Conservation (phyloP, 1,140 invertebrate genomes). For the Prorops nasuta region DNA sequence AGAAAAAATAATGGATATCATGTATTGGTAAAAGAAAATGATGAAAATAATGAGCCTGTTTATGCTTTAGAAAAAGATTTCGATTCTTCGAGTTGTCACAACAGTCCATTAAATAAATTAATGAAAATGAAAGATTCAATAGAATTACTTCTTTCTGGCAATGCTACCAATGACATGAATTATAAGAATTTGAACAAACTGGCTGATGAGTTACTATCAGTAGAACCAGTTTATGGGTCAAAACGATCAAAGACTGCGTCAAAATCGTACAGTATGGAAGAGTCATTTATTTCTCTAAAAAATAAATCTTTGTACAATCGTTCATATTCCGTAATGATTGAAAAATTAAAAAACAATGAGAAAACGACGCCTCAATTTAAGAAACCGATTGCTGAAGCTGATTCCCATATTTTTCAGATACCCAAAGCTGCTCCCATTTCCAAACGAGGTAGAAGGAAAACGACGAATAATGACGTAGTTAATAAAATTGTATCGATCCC, state of each 20-base stretch:
- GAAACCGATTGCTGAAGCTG: neutral
- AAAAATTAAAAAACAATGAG: too few relatives aligned
- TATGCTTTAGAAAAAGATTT: too few relatives aligned
- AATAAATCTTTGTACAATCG: neutral
- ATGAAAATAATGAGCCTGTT: too few relatives aligned
- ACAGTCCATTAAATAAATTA: too few relatives aligned
- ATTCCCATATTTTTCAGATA: neutral
- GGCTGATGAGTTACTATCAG: slow-evolving; percentile 8
- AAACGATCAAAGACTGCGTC: too few relatives aligned
- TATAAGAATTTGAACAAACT: slow-evolving; percentile 11
- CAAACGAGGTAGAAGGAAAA: neutral
- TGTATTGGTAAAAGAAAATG: too few relatives aligned
- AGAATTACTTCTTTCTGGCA: too few relatives aligned
- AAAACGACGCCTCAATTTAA: neutral
- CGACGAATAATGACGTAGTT: neutral
- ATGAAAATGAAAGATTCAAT: too few relatives aligned
- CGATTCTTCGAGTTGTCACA: too few relatives aligned
- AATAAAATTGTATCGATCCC: neutral
- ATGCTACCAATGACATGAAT: neutral
- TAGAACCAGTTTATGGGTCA: neutral
- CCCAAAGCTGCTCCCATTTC: neutral
- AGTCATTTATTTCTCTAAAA: neutral
- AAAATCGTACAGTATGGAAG: neutral
- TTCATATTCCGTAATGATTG: too few relatives aligned
- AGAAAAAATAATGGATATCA: too few relatives aligned